A percentile compares a stretch with the other conserved stretches of the same genome.
These are phyloP conservation scores for Puffinus mauretanicus DNA, from an alignment of 2,113 vertebrate species.

Conservation along the genomic window DNA sequence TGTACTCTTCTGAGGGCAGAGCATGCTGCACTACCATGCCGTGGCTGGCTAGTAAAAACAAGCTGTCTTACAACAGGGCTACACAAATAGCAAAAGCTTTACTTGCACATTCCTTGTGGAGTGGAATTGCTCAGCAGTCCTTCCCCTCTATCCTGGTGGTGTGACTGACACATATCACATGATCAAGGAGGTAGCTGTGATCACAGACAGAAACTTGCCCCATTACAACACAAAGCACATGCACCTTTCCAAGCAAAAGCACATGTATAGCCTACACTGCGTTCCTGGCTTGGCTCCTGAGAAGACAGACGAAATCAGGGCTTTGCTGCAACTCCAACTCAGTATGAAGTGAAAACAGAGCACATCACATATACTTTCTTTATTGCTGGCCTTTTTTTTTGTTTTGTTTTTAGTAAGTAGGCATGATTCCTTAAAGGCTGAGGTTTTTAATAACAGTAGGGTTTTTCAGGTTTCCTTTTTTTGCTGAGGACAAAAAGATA, in stretches of 20 bases:
- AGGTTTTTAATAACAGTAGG: slow-evolving; percentile 37
- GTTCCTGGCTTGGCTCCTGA: neutral
- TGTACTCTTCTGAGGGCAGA: rapidly evolving
- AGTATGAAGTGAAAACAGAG: neutral
- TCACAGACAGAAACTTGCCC: neutral
- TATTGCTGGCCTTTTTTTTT: slow-evolving; percentile 66
- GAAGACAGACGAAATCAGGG: neutral
- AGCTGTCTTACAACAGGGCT: neutral
- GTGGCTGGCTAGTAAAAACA: neutral
- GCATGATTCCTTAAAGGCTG: slow-evolving; percentile 35
- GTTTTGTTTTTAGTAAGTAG: slow-evolving; percentile 13
- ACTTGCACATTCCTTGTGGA: neutral
- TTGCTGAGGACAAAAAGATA: slow-evolving; percentile 21
- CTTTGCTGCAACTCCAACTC: neutral
- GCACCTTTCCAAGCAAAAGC: neutral
- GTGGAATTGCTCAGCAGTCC: neutral
- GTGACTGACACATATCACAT: neutral
- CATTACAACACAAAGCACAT: neutral
- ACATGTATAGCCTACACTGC: neutral
- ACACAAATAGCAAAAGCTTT: neutral
- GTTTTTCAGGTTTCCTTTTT: neutral
- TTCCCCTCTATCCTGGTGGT: neutral
- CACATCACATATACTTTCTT: slow-evolving; percentile 50
- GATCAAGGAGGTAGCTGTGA: neutral
- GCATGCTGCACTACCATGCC: neutral